Conservation (phyloP, 2,113 vertebrate species). For the Hyla sarda region DNA sequence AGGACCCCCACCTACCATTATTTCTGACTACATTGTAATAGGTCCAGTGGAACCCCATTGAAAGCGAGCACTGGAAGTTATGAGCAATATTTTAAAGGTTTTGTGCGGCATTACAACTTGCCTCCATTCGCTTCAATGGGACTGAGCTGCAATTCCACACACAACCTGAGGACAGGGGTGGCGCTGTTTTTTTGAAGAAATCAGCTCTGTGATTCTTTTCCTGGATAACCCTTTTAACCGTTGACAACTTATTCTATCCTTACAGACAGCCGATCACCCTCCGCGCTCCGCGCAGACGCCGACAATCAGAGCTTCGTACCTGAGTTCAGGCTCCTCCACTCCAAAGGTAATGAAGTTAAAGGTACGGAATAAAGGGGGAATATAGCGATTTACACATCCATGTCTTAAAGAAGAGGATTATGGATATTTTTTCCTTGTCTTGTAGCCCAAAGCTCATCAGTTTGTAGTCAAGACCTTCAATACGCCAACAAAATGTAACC, state of each 20-base stretch:
- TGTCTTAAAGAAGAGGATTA: background rate
- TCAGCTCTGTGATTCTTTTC: too few relatives aligned
- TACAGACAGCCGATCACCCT: conserved; percentile 85
- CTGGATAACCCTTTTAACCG: too few relatives aligned
- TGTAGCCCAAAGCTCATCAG: conserved; percentile 95
- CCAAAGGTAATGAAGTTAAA: conserved; percentile 80
- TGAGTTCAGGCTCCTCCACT: conserved; percentile 83
- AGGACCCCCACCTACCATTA: too few relatives aligned
- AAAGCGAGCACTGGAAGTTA: too few relatives aligned
- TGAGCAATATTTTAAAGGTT: too few relatives aligned
- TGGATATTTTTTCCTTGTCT: conserved; percentile 50
- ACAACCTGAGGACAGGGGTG: too few relatives aligned
- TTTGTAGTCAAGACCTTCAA: conserved; percentile 96
- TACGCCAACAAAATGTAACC: conserved; percentile 93
- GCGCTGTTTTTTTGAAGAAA: too few relatives aligned
- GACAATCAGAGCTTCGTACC: conserved; percentile 85
- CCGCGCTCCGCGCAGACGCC: conserved; percentile 86
- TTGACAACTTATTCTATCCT: background rate
- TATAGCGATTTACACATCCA: background rate
- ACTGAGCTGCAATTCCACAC: too few relatives aligned
- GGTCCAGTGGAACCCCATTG: too few relatives aligned
- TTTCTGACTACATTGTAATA: too few relatives aligned
- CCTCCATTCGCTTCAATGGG: too few relatives aligned
- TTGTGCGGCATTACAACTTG: too few relatives aligned
- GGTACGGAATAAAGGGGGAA: background rate